phyloP scores from a whole-genome alignment of 2,888 invertebrate genomes.

The Troides helena region DNA sequence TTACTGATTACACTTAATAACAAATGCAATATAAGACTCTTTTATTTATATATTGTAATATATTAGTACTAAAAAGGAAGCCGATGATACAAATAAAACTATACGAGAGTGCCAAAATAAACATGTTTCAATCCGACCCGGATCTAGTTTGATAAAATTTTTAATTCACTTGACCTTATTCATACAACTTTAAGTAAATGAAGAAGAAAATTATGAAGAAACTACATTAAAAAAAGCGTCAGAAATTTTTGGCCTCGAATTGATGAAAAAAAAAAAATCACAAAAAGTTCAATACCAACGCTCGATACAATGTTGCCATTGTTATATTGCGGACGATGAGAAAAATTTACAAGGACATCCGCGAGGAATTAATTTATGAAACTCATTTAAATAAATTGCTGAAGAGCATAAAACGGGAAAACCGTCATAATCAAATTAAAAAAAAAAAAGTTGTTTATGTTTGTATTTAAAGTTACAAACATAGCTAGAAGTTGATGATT shows the following conservation, averaged over 20 bases:
- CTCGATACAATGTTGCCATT: slow-evolving; percentile 3
- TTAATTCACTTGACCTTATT: slow-evolving; percentile 23
- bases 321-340: not conserved
- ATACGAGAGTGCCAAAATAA: slow-evolving; percentile 5
- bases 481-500: not conserved
- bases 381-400: not conserved
- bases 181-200: not conserved
- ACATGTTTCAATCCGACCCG: slow-evolving; percentile 18
- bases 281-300: slow-evolving; percentile 1
- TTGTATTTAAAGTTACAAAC: not conserved
- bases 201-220: slow-evolving; percentile 12
- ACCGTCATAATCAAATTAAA: not conserved
- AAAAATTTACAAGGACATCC: slow-evolving; percentile 5
- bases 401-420: not conserved
- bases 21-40: not conserved
- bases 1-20: not conserved
- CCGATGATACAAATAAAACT: slow-evolving; percentile 9
- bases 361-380: slow-evolving; percentile 1
- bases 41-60: not conserved
- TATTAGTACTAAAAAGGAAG: slow-evolving; percentile 14
- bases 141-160: slow-evolving; percentile 16
- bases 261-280: not conserved
- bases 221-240: not conserved
- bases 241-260: slow-evolving; percentile 1
- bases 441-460: not conserved